Percentiles rank a stretch among this genome's conserved stretches.
Conservation (phyloP, 2,113 vertebrate genomes). For the Propithecus coquereli region DNA sequence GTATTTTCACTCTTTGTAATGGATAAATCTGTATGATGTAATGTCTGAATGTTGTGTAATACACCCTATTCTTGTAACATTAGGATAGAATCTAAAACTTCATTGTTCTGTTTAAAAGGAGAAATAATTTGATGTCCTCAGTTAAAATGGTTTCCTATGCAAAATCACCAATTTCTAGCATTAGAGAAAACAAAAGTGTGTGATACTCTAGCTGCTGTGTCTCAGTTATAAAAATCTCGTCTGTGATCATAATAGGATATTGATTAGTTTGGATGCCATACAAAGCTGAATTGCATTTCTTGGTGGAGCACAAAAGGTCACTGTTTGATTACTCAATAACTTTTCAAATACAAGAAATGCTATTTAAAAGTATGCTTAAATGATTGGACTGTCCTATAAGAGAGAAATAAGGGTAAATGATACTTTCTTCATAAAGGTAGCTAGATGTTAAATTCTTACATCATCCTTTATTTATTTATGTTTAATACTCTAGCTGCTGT, state of each 20-base stretch:
- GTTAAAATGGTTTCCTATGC: constrained; percentile 14
- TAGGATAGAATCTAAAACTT: constrained; percentile 45
- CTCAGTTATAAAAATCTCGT: constrained; percentile 52
- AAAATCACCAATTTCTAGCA: constrained; percentile 56
- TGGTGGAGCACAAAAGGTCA: constrained; percentile 91
- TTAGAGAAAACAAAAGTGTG: constrained; percentile 40
- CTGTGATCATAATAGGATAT: constrained; percentile 92
- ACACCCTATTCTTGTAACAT: not conserved
- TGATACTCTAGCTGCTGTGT: constrained; percentile 39
- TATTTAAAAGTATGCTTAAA: constrained; percentile 64
- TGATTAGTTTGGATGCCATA: constrained; percentile 93
- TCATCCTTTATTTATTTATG: not conserved
- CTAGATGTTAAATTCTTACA: not conserved
- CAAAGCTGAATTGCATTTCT: constrained; percentile 86
- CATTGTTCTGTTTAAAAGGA: constrained; percentile 34
- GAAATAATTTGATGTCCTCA: not conserved
- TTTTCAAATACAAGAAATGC: constrained; percentile 81
- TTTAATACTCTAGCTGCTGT: not conserved
- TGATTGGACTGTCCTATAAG: constrained; percentile 25
- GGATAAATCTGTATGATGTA: not conserved
- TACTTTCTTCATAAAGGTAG: not conserved
- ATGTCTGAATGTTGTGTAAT: not conserved
- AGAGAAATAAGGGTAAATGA: not conserved
- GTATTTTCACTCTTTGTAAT: not conserved
- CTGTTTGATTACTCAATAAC: constrained; percentile 85